A percentile compares a stretch with the other conserved stretches of the same genome.
Evolutionary conservation across 2,797 vertebrate species (phyloP).

Genomic region (Simalia tracyae): DNA sequence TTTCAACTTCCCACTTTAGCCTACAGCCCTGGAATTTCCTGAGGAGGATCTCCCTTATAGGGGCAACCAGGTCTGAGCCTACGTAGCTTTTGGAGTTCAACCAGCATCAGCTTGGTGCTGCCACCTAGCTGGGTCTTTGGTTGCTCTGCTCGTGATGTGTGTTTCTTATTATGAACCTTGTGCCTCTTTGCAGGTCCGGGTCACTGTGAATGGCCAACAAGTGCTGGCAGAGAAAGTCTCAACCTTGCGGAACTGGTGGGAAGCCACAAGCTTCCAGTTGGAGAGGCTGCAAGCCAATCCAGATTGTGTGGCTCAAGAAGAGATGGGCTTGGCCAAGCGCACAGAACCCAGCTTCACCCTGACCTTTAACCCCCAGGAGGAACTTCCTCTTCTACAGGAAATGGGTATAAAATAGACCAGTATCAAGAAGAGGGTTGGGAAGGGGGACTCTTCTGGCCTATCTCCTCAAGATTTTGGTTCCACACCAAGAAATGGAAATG

Average conservation of each 20-base stretch:
- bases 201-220: slow-evolving; percentile 76
- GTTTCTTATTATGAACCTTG: background rate
- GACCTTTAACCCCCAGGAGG: slow-evolving; percentile 77
- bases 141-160: background rate
- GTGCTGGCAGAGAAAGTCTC: slow-evolving; percentile 79
- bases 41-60: too few relatives aligned
- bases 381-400: slow-evolving; percentile 52
- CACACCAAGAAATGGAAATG: background rate
- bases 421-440: background rate
- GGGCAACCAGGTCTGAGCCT: too few relatives aligned
- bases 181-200: slow-evolving; percentile 70
- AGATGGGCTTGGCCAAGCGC: slow-evolving; percentile 76
- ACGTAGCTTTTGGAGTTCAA: too few relatives aligned
- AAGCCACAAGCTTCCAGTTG: slow-evolving; percentile 89
- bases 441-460: background rate
- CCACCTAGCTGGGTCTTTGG: background rate
- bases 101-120: too few relatives aligned
- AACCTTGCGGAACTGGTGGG: slow-evolving; percentile 82
- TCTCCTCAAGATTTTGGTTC: background rate
- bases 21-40: too few relatives aligned
- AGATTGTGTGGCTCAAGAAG: slow-evolving; percentile 81
- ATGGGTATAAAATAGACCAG: slow-evolving; percentile 63
- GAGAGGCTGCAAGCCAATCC: slow-evolving; percentile 84
- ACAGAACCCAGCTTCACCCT: slow-evolving; percentile 79
- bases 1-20: too few relatives aligned